Percentiles rank a stretch among this genome's conserved stretches.
phyloP scores from a whole-genome alignment of 2,797 vertebrate genomes.

The Xenops minutus region DNA sequence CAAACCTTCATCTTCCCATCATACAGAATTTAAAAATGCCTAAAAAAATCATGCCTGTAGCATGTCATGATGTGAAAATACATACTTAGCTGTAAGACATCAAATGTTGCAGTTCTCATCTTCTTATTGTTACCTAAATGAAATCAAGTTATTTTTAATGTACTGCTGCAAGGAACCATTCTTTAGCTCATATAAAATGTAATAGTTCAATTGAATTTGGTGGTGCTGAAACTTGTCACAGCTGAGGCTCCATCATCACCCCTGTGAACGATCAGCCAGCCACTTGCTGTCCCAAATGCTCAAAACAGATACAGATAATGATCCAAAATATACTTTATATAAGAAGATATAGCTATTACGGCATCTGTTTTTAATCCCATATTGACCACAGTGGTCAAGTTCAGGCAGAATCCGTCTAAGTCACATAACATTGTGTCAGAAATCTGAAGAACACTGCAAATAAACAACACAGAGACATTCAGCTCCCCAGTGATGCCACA shows the following conservation, averaged over 20 bases:
- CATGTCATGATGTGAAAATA: neutral
- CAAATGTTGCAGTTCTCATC: neutral
- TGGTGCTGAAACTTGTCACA: neutral
- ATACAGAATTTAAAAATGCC: neutral
- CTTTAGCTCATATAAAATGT: neutral
- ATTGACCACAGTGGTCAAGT: neutral
- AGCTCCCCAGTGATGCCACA: neutral
- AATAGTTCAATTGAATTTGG: neutral
- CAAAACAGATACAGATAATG: neutral
- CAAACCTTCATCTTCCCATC: neutral
- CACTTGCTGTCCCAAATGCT: neutral
- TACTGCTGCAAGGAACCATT: neutral
- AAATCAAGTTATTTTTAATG: neutral
- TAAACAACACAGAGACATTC: neutral
- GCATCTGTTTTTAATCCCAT: neutral
- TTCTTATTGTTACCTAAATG: neutral
- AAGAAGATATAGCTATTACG: neutral
- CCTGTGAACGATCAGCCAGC: neutral
- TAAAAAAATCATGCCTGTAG: neutral
- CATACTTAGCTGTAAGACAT: accelerated
- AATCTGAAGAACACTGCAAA: neutral
- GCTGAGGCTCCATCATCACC: neutral
- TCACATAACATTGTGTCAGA: neutral
- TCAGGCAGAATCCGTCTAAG: neutral
- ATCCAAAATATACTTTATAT: neutral